Evolutionary conservation across 2,113 vertebrate species (phyloP).

Genomic region (Romanogobio albipinnatus): DNA sequence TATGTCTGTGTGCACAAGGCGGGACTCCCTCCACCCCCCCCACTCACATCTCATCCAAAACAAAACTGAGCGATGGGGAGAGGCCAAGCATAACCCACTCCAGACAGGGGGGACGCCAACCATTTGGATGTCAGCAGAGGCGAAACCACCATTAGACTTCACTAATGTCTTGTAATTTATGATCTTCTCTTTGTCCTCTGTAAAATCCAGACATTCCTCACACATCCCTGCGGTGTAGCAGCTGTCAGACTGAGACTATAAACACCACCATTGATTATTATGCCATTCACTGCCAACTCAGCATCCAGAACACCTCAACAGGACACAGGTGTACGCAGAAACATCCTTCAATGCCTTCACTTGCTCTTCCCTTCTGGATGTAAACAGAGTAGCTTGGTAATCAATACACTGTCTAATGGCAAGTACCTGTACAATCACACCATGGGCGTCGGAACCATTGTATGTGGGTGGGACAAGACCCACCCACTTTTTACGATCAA

Average conservation of each 20-base stretch:
- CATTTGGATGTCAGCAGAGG: conserved; percentile 12
- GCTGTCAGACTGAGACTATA: conserved; percentile 46
- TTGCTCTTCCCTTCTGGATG: neutral
- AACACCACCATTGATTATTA: conserved; percentile 9
- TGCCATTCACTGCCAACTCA: conserved; percentile 16
- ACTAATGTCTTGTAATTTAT: conserved; percentile 41
- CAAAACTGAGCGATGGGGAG: conserved; percentile 11
- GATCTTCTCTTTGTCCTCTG: conserved; percentile 52
- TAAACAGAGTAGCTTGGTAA: neutral
- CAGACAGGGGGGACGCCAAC: conserved; percentile 24
- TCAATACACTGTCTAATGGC: neutral
- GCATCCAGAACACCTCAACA: conserved; percentile 16
- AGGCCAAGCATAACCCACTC: conserved; percentile 22
- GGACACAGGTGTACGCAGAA: neutral
- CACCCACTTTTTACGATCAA: no score
- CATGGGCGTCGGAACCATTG: no score
- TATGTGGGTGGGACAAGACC: no score
- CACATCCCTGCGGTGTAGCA: conserved; percentile 64
- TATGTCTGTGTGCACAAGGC: conserved; percentile 35
- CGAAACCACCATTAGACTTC: conserved; percentile 6
- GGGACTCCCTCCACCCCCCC: conserved; percentile 20
- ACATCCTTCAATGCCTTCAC: neutral
- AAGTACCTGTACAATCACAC: no score
- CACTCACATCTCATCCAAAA: conserved; percentile 53
- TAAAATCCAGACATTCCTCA: conserved; percentile 72